Evolutionary conservation across 2,113 vertebrate genomes (phyloP).

Genomic region (Machaerirhynchus nigripectus): DNA sequence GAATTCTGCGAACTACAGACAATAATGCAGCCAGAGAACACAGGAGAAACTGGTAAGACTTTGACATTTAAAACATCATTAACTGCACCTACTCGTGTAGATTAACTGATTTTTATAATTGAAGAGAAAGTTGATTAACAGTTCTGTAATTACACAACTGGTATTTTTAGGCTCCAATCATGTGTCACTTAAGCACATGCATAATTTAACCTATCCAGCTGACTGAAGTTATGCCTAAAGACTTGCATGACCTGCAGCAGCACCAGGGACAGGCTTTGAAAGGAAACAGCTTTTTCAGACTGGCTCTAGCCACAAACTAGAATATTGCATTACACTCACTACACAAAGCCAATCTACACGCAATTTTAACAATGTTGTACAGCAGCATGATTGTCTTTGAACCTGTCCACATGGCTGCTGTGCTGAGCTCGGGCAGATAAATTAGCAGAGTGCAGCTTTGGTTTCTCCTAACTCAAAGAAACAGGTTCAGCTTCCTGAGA

Average conservation of each 20-base stretch:
- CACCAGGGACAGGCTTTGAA: background rate
- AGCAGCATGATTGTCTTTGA: background rate
- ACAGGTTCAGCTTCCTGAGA: background rate
- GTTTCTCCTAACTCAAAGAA: background rate
- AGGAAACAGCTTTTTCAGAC: background rate
- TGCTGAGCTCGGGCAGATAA: background rate
- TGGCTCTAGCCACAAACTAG: background rate
- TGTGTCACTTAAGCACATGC: background rate
- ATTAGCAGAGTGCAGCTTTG: background rate
- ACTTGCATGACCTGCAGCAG: background rate
- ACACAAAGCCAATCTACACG: background rate
- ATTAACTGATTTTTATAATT: conserved; percentile 34
- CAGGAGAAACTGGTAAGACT: background rate
- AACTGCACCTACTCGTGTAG: background rate
- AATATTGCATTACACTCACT: background rate
- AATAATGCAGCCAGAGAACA: background rate
- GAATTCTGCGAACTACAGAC: background rate
- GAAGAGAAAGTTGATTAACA: conserved; percentile 45
- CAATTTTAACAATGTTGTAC: background rate
- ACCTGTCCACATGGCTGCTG: background rate
- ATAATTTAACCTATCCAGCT: conserved; percentile 17
- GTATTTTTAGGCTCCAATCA: conserved; percentile 40
- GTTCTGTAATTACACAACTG: conserved; percentile 28
- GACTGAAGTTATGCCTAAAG: background rate
- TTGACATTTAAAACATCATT: background rate